Base-by-base conservation (phyloP, 2,888 invertebrate genomes). In the Steinernema carpocapsae region DNA sequence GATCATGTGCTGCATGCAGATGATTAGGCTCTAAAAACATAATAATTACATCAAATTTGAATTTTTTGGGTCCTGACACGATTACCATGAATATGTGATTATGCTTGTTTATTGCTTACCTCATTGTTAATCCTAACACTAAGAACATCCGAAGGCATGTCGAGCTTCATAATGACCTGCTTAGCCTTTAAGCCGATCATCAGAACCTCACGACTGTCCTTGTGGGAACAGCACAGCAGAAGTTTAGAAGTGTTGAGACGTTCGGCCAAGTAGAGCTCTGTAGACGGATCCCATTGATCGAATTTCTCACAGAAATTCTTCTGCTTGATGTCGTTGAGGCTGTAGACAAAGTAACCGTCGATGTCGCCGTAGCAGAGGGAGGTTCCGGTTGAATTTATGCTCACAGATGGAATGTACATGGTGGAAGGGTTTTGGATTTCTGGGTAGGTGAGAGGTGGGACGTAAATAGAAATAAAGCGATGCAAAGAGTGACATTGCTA, bases 1-100 rank as follows among this genome's bases (percentile, higher is more conserved):
- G 82, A 99, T 91, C 84, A 94, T 94, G 89, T 97, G 97, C 90
- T 97, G 97, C 86, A 99, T 90, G 89, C 97, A 97, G 82, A 99
- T 97, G 82, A 99, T 93, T 88, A 99, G 91, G 87, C 97, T 91
- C 93, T 94, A 91, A 70, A 88, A 87, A 17, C 3, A 22, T 12
- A 12, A 6, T 7, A 32, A 14, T 29, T 56, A 56, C 37, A 37
- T 37, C 10, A 37, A 37, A 37, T 37, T 37, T 10, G 3, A 10
- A 37, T 37, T 6, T 37, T 37, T 37, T 10, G 37, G 37, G 37
- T 37, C 37, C 37, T 10, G 37, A 37, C n/a, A 14, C 48, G 48
- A n/a, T 7, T 7, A 48, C 17, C 48, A 4, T 48, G 48, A 19
- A 14, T 17, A n/a, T n/a, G n/a, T n/a, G n/a, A n/a, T n/a, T n/a